Percentiles rank a stretch among this genome's conserved stretches.
Conservation (phyloP, 2,888 invertebrate genomes). For the Nomada ferruginata region DNA sequence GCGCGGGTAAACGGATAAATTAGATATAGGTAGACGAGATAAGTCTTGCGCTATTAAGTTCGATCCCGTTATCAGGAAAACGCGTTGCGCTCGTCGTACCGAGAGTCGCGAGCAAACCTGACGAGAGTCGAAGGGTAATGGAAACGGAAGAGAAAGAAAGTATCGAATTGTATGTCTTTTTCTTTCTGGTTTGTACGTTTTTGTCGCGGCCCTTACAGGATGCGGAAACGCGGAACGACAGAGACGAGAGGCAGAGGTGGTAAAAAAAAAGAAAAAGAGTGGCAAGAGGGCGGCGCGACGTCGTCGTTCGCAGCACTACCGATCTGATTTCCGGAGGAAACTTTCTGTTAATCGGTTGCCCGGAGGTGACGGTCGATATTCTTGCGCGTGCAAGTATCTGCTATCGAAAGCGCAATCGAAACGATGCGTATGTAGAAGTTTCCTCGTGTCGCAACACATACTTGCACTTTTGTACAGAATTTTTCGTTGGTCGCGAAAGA, state of each 20-base stretch:
- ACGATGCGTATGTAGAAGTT: slow-evolving; percentile 19
- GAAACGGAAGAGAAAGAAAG: slow-evolving; percentile 14
- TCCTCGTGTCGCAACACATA: slow-evolving; percentile 43
- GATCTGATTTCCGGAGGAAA: slow-evolving; percentile 19
- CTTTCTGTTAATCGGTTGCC: not conserved
- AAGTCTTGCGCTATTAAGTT: slow-evolving; percentile 15
- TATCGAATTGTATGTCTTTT: slow-evolving; percentile 34
- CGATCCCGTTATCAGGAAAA: slow-evolving; percentile 17
- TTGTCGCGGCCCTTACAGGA: slow-evolving; percentile 11
- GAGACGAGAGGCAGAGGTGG: not conserved
- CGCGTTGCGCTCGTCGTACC: slow-evolving; percentile 6
- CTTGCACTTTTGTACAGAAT: slow-evolving; percentile 53
- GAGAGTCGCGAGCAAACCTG: not conserved
- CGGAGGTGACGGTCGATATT: slow-evolving; percentile 16
- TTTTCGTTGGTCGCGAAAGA: slow-evolving; percentile 53
- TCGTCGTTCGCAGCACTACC: slow-evolving; percentile 22
- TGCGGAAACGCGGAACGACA: not conserved
- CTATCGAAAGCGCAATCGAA: slow-evolving; percentile 3
- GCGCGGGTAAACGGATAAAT: slow-evolving; percentile 34
- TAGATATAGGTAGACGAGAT: slow-evolving; percentile 1
- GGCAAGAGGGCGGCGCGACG: not conserved
- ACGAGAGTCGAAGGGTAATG: not conserved
- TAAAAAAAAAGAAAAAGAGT: no score
- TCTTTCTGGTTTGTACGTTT: slow-evolving; percentile 28
- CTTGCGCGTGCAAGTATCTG: not conserved